Evolutionary conservation across 1,140 invertebrate genomes (phyloP), one percentile per base, ranked within the genome.

Genomic region (Phymastichus coffea): DNA sequence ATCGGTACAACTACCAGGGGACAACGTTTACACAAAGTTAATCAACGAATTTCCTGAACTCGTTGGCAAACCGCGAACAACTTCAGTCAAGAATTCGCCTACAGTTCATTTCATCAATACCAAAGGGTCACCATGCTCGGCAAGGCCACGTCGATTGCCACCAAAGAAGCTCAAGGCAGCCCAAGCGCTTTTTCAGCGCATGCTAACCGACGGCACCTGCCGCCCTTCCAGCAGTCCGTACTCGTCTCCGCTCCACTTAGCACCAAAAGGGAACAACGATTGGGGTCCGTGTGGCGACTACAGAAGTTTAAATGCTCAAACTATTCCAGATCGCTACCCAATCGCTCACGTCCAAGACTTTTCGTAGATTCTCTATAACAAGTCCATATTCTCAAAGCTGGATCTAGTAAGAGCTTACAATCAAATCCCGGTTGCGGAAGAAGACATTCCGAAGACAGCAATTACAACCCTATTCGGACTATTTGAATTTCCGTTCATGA

Each of bases 351-450:
- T 57, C 9, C 49, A 53, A 1, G 35, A 33, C 28, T 70, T 75
- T 38, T 84, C 49, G 12, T 6, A 19, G 1, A 23, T 10, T 7
- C 14, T 63, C 0, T 26, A 52, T 20, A 41, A 43, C 0, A 46
- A 14, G 1, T 38, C 8, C 1, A 25, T 63, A 10, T 63, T 84
- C 59, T 43, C 40, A 43, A 10, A 10, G 37, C 8, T n/a, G 8
- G 8, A 17, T 4, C 15, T 6, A 6, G 37, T n/a, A n/a, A n/a
- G n/a, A n/a, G n/a, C n/a, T n/a, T n/a, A n/a, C n/a, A n/a, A n/a
- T n/a, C n/a, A n/a, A n/a, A n/a, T n/a, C n/a, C n/a, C n/a, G n/a
- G n/a, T n/a, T n/a, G n/a, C n/a, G n/a, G n/a, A n/a, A n/a, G n/a
- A n/a, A n/a, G n/a, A n/a, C n/a, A n/a, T n/a, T n/a, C n/a, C n/a